Conservation (phyloP, 2,797 vertebrate species). For the Hydrolagus colliei region DNA sequence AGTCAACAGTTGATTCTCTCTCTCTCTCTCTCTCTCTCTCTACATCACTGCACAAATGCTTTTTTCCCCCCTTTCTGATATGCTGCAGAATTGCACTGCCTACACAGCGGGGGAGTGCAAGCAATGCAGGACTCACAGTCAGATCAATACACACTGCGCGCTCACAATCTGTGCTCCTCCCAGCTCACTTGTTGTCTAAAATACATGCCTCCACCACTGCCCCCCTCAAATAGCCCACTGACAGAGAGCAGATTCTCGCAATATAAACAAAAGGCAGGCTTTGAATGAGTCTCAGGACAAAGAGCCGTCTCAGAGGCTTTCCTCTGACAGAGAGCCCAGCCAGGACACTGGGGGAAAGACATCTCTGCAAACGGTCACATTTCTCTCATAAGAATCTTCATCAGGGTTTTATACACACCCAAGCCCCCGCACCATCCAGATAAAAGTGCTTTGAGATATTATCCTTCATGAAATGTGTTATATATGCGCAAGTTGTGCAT, state of each 20-base stretch:
- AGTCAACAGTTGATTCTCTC: slow-evolving; percentile 30
- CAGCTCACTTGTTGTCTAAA: not conserved
- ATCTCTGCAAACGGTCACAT: too few species aligned
- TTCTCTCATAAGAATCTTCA: too few species aligned
- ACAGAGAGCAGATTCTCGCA: not conserved
- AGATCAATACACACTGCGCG: slow-evolving; percentile 28
- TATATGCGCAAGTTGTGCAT: too few species aligned
- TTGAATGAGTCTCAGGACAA: slow-evolving; percentile 19
- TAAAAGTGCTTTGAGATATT: too few species aligned
- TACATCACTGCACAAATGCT: slow-evolving; percentile 30
- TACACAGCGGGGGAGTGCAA: slow-evolving; percentile 36
- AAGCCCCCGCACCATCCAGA: too few species aligned
- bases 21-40: slow-evolving; percentile 26
- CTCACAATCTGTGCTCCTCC: not conserved
- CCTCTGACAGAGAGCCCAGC: too few species aligned
- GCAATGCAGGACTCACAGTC: slow-evolving; percentile 34
- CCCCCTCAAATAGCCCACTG: not conserved
- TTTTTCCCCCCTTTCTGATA: slow-evolving; percentile 33
- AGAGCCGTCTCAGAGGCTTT: too few species aligned
- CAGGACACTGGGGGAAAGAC: too few species aligned
- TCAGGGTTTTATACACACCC: too few species aligned
- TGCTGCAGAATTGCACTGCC: slow-evolving; percentile 41
- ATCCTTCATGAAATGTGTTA: too few species aligned
- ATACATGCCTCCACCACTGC: not conserved
- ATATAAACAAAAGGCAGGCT: not conserved